A percentile compares a stretch with the other conserved stretches of the same genome.
phyloP scores from a whole-genome alignment of 2,113 vertebrate genomes.

The Neodontobutis hainanensis region DNA sequence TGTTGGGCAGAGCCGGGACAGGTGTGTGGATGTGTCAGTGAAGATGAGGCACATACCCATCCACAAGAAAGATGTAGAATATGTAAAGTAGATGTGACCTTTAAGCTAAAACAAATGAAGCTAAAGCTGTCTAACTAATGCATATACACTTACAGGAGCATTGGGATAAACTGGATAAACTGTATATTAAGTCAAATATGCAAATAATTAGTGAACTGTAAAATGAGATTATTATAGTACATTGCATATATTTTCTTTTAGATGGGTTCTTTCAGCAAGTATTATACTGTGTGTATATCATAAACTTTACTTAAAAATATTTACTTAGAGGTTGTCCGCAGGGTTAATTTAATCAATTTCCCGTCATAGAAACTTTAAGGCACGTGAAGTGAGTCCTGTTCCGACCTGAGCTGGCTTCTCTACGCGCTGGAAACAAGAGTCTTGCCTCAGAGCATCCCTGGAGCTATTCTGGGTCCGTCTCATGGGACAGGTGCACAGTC shows the following conservation, averaged over 20 bases:
- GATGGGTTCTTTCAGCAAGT: too few relatives aligned
- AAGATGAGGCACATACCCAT: not conserved
- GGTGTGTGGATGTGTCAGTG: conserved; percentile 22
- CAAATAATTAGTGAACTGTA: too few relatives aligned
- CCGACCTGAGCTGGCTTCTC: conserved; percentile 11
- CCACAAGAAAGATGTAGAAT: not conserved
- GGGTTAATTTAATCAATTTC: conserved; percentile 1
- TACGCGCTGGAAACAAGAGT: conserved; percentile 1
- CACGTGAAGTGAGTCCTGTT: conserved; percentile 26
- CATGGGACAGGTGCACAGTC: conserved; percentile 35
- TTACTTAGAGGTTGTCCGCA: not conserved
- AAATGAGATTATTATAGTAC: too few relatives aligned
- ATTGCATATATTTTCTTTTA: too few relatives aligned
- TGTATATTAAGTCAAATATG: too few relatives aligned
- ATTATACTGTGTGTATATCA: not conserved
- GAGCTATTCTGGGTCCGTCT: conserved; percentile 36
- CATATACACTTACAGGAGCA: too few relatives aligned
- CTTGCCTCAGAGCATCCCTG: conserved; percentile 32
- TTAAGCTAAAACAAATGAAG: too few relatives aligned
- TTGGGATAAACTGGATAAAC: too few relatives aligned
- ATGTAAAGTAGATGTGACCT: not conserved
- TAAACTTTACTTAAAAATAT: not conserved
- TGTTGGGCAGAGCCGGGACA: conserved; percentile 1
- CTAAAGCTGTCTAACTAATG: too few relatives aligned
- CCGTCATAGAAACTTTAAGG: not conserved